A percentile compares a stretch with the other conserved stretches of the same genome.
These are phyloP conservation scores for Bujurquina vittata DNA, from an alignment of 2,113 vertebrate species.

Conservation along the genomic window DNA sequence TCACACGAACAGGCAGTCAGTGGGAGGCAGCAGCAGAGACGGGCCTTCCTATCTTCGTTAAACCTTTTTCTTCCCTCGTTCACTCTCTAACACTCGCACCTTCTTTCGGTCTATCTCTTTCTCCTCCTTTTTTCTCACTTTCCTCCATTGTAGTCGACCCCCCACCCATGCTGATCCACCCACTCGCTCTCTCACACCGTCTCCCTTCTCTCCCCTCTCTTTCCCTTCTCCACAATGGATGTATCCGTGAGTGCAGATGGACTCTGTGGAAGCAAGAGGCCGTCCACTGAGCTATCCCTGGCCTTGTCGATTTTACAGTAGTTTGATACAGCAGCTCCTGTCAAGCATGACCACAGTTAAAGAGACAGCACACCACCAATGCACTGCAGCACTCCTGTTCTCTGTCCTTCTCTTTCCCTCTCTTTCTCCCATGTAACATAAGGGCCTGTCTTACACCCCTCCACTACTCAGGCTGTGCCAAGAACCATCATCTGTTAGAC, in stretches of 20 bases:
- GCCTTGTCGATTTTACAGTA: constrained; percentile 71
- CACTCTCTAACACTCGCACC: constrained; percentile 57
- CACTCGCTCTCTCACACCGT: constrained; percentile 22
- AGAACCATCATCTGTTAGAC: constrained; percentile 75
- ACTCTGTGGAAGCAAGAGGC: constrained; percentile 46
- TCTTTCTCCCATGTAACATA: constrained; percentile 72
- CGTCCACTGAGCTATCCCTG: constrained; percentile 46
- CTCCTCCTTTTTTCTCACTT: constrained; percentile 24
- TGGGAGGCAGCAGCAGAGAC: constrained; percentile 71
- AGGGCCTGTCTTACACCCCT: constrained; percentile 79
- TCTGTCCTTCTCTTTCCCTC: constrained; percentile 48
- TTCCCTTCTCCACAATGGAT: constrained; percentile 32
- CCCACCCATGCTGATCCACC: constrained; percentile 32
- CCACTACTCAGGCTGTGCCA: constrained; percentile 67
- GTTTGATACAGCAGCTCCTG: constrained; percentile 73
- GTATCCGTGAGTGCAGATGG: constrained; percentile 54
- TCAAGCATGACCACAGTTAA: constrained; percentile 67
- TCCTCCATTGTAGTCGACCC: constrained; percentile 37
- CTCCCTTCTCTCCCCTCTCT: constrained; percentile 11
- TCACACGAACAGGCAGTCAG: constrained; percentile 71
- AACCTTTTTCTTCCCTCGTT: constrained; percentile 55
- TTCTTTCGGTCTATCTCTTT: constrained; percentile 32
- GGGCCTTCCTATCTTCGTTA: constrained; percentile 62
- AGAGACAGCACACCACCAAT: constrained; percentile 69
- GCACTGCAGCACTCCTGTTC: constrained; percentile 68